These are phyloP conservation scores for Zygaena filipendulae DNA, from an alignment of 2,888 invertebrate genomes.

Conservation along the genomic window DNA sequence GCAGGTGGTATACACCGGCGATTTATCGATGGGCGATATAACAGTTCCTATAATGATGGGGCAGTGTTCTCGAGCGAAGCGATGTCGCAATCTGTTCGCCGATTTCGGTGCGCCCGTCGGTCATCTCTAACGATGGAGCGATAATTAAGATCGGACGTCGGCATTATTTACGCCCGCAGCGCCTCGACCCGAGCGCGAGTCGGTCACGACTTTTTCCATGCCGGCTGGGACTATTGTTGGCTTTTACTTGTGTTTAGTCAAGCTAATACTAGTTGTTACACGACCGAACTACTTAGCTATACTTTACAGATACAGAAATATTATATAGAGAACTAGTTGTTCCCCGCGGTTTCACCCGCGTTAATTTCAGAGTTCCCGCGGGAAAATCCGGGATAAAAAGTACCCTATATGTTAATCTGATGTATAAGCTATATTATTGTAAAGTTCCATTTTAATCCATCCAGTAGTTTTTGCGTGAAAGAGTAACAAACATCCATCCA, in stretches of 20 bases:
- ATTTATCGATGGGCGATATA: slow-evolving; percentile 52
- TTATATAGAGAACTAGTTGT: too few relatives aligned
- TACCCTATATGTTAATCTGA: too few relatives aligned
- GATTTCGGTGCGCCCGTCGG: slow-evolving; percentile 53
- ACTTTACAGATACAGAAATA: slow-evolving; percentile 16
- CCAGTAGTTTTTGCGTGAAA: too few relatives aligned
- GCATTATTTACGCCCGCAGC: slow-evolving; percentile 65
- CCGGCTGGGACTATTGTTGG: slow-evolving; percentile 53
- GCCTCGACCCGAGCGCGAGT: slow-evolving; percentile 48
- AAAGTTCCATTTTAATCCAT: too few relatives aligned
- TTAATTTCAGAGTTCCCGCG: too few relatives aligned
- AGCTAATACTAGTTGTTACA: slow-evolving; percentile 27
- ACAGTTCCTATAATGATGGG: slow-evolving; percentile 43
- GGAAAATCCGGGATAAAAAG: too few relatives aligned
- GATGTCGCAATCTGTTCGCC: slow-evolving; percentile 52
- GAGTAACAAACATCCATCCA: too few relatives aligned
- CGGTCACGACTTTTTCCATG: slow-evolving; percentile 63
- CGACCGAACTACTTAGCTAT: slow-evolving; percentile 21
- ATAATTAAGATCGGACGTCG: slow-evolving; percentile 64
- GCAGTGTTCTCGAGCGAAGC: slow-evolving; percentile 22
- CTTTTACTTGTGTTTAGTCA: slow-evolving; percentile 40
- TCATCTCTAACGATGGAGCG: slow-evolving; percentile 64
- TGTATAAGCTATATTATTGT: too few relatives aligned
- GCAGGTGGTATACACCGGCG: slow-evolving; percentile 57
- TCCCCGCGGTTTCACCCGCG: too few relatives aligned